phyloP scores from a whole-genome alignment of 2,113 vertebrate species.

The Cebus imitator region DNA sequence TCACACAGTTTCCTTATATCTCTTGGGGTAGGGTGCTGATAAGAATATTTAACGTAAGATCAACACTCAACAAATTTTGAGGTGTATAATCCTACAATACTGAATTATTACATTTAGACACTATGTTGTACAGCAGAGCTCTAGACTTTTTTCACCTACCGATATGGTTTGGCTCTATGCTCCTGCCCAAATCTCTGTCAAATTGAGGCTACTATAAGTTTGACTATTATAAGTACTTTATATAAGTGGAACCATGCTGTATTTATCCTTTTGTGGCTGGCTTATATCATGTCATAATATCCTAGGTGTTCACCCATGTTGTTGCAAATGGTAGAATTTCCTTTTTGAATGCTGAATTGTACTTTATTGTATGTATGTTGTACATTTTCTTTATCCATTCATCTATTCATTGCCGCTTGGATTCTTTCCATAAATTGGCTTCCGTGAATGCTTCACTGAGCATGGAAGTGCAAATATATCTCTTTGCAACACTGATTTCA shows the following conservation, averaged over 20 bases:
- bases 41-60: not conserved
- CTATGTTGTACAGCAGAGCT: not conserved
- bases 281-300: not conserved
- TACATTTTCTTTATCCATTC: no score
- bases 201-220: no score
- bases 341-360: not conserved
- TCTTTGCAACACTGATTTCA: no score
- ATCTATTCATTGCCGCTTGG: no score
- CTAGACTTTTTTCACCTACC: not conserved
- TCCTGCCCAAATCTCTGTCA: no score
- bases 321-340: not conserved
- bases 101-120: not conserved
- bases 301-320: not conserved
- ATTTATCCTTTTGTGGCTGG: not conserved
- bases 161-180: no score
- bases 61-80: not conserved
- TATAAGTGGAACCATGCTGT: not conserved
- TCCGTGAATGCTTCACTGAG: no score
- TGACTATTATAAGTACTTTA: no score
- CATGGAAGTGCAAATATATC: no score
- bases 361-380: no score
- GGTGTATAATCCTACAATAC: not conserved
- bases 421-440: no score
- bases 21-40: not conserved
- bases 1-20: not conserved